Conservation (phyloP, 1,140 invertebrate species). For the Acromyrmex heyeri region DNA sequence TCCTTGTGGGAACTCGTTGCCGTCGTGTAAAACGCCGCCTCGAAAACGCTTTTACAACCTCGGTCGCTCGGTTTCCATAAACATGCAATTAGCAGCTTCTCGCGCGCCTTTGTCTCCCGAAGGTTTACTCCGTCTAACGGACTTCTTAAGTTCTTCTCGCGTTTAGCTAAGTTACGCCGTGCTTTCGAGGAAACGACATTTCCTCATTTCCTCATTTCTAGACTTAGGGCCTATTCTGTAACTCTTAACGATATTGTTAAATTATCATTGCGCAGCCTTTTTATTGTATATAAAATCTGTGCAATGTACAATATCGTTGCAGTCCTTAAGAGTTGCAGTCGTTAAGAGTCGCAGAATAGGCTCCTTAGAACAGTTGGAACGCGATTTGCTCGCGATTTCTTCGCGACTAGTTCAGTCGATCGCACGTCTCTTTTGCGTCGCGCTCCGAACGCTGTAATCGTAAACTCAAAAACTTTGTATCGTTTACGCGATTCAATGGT, state of each 20-base stretch:
- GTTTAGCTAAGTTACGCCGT: not conserved
- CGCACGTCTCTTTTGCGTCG: not conserved
- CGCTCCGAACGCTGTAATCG: not conserved
- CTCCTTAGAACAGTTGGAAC: not conserved
- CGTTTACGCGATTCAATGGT: conserved; percentile 42
- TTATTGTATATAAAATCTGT: no score
- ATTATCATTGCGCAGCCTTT: no score
- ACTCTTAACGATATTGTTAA: no score
- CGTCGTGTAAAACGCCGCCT: conserved; percentile 37
- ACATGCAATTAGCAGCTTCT: conserved; percentile 32
- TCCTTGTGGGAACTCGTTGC: conserved; percentile 62
- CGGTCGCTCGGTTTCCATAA: conserved; percentile 55
- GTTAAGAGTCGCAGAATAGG: no score
- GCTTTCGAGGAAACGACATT: conserved; percentile 40
- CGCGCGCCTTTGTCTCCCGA: conserved; percentile 40
- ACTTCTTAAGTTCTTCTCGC: not conserved
- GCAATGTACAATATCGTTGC: no score
- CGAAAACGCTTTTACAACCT: conserved; percentile 44
- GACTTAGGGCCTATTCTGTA: not conserved
- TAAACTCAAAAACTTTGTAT: conserved; percentile 24
- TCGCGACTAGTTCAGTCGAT: not conserved
- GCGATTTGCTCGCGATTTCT: conserved; percentile 9
- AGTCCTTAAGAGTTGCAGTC: no score
- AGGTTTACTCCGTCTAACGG: conserved; percentile 20
- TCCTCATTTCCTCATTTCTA: not conserved